These are phyloP conservation scores for Macrotus californicus DNA, from an alignment of 2,113 vertebrate genomes.

Conservation along the genomic window DNA sequence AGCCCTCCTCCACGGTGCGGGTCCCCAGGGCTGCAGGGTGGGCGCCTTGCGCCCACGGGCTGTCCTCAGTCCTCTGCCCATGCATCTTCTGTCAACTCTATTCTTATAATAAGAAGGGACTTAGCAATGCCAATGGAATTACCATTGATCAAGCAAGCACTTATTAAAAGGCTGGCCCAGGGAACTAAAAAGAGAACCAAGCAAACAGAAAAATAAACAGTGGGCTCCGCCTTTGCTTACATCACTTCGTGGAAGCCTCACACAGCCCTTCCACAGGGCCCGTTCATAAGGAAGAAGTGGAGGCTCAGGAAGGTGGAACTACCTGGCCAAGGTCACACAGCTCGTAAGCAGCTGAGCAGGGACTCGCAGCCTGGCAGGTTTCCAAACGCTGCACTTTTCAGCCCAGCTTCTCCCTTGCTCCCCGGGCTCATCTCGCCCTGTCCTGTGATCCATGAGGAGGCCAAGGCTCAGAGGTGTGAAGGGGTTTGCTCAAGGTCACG, in stretches of 20 bases:
- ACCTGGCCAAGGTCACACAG: not conserved
- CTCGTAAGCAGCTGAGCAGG: not conserved
- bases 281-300: not conserved
- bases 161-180: not conserved
- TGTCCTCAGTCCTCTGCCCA: not conserved
- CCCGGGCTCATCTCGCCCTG: not conserved
- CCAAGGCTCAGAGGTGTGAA: not conserved
- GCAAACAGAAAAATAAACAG: not conserved
- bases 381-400: not conserved
- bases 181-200: not conserved
- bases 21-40: fast-evolving
- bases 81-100: not conserved
- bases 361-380: not conserved
- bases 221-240: not conserved
- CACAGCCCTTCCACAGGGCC: not conserved
- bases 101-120: not conserved
- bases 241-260: not conserved
- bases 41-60: fast-evolving
- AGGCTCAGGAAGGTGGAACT: not conserved
- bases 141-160: not conserved
- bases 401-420: not conserved
- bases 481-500: not conserved
- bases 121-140: not conserved
- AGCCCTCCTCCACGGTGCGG: not conserved
- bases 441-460: not conserved